Evolutionary conservation across 2,113 vertebrate species (phyloP).

Genomic region (mouse (Mus musculus)): GRCm39 chr8:8034001-8034500

Average conservation of each 20-base stretch:
- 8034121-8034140: background rate
- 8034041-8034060: background rate
- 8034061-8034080: background rate
- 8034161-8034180: background rate
- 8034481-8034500: background rate
- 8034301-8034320: background rate
- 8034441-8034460: background rate
- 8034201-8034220: background rate
- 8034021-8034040: background rate
- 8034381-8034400: background rate
- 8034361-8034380: background rate
- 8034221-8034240: fast-evolving
- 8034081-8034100: background rate
- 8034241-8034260: background rate
- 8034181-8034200: background rate
- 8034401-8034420: background rate
- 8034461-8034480: background rate
- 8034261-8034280: background rate
- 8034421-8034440: no score
- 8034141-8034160: background rate
- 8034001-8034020: background rate
- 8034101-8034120: fast-evolving
- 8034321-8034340: background rate
- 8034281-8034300: background rate
- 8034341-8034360: background rate